These are phyloP conservation scores for Psix sp. DNA, from an alignment of 1,140 invertebrate species.

Conservation along the genomic window DNA sequence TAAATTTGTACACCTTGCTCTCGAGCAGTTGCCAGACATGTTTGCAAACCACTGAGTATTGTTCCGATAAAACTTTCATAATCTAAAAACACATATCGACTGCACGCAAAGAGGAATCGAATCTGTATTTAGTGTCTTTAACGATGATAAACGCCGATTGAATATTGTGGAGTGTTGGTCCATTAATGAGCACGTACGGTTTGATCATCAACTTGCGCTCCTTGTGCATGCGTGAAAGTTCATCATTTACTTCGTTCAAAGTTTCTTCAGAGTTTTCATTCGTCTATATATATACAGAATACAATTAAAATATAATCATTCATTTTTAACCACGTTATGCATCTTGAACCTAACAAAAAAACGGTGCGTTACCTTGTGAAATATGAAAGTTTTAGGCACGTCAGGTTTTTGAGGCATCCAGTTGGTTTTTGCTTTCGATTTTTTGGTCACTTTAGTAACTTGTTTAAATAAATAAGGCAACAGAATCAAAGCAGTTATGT, in stretches of 20 bases:
- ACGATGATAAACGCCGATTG: constrained; percentile 18
- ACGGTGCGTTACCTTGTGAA: not conserved
- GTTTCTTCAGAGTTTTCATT: constrained; percentile 4
- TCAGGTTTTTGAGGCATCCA: too few species aligned
- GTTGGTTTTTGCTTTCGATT: too few species aligned
- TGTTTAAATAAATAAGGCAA: too few species aligned
- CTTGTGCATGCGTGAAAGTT: constrained; percentile 7
- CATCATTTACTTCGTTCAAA: constrained; percentile 1
- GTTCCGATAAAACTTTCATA: constrained; percentile 12
- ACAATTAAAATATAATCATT: not conserved
- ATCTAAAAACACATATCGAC: constrained; percentile 21
- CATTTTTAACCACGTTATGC: not conserved
- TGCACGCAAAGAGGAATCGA: not conserved
- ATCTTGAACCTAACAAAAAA: not conserved
- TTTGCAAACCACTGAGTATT: constrained; percentile 13
- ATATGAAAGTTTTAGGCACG: too few species aligned
- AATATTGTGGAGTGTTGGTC: constrained; percentile 17
- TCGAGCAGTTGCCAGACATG: constrained; percentile 21
- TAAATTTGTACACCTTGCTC: constrained; percentile 13
- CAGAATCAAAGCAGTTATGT: too few species aligned
- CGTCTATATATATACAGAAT: constrained; percentile 19
- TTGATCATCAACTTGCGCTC: constrained; percentile 15
- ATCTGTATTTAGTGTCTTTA: constrained; percentile 17
- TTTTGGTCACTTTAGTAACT: too few species aligned
- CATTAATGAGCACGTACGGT: constrained; percentile 31